Evolutionary conservation across 1,140 invertebrate species (phyloP).

Genomic region (Hestina assimilis): DNA sequence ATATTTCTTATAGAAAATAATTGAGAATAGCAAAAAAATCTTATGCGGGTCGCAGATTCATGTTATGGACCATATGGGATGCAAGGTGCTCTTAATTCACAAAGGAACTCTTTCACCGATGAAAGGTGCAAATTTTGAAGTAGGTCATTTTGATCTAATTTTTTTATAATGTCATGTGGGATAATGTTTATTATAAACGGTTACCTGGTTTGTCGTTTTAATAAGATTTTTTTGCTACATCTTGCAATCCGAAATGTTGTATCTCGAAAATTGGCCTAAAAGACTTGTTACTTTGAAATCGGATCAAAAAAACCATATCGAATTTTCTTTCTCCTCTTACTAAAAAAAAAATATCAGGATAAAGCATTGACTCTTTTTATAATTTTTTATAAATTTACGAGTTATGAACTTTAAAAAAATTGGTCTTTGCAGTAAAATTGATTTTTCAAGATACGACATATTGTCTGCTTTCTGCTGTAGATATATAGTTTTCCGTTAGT

Average conservation of each 20-base stretch:
- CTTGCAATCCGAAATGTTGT: not conserved
- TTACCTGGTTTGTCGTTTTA: conserved; percentile 3
- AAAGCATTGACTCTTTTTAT: no score
- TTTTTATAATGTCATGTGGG: conserved; percentile 28
- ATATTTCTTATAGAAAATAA: conserved; percentile 30
- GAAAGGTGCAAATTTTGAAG: conserved; percentile 63
- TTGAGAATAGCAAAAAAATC: conserved; percentile 31
- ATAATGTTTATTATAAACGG: conserved; percentile 11
- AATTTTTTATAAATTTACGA: no score
- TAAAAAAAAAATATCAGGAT: no score
- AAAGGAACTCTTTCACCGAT: conserved; percentile 59
- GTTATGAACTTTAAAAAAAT: no score
- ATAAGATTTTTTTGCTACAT: not conserved
- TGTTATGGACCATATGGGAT: conserved; percentile 35
- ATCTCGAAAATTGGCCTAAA: not conserved
- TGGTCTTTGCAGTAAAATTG: no score
- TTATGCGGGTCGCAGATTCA: conserved; percentile 37
- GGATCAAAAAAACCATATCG: no score
- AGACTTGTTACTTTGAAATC: no score
- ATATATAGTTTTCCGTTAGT: no score
- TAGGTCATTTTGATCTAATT: conserved; percentile 48
- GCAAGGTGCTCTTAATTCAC: conserved; percentile 48
- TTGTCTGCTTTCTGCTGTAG: no score
- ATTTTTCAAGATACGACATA: no score
- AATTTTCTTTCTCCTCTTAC: no score